A percentile compares a stretch with the other conserved stretches of the same genome.
phyloP scores from a whole-genome alignment of 2,797 vertebrate species.

The Pelobates cultripes region DNA sequence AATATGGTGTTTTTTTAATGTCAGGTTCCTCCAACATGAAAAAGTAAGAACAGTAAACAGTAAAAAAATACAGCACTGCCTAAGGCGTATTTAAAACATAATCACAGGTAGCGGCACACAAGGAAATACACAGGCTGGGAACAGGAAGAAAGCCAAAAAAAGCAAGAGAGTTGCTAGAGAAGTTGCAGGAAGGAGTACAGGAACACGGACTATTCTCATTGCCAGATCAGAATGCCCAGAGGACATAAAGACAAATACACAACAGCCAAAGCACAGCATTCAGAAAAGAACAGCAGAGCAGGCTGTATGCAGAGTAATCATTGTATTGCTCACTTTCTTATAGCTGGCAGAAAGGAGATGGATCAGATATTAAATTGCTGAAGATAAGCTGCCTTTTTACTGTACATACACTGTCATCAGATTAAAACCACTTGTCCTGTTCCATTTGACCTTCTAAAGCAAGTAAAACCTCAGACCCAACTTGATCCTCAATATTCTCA shows the following conservation, averaged over 20 bases:
- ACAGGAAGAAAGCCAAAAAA: constrained; percentile 3
- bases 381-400: not conserved
- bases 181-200: constrained; percentile 22
- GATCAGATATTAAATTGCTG: not conserved
- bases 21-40: not conserved
- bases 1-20: not conserved
- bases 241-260: constrained; percentile 36
- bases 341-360: not conserved
- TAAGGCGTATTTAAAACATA: constrained; percentile 6
- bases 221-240: constrained; percentile 18
- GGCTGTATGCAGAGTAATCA: constrained; percentile 20
- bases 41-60: constrained; percentile 10
- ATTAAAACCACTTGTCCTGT: not conserved
- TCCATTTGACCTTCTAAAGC: not conserved
- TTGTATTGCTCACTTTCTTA: not conserved
- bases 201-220: constrained; percentile 27
- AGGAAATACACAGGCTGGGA: constrained; percentile 27
- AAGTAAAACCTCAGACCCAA: not conserved
- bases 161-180: not conserved
- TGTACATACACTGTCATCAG: not conserved
- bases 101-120: constrained; percentile 30
- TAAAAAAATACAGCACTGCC: constrained; percentile 5
- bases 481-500: not conserved
- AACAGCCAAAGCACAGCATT: not conserved
- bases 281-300: not conserved